These are phyloP conservation scores for Phania funesta DNA, from an alignment of 2,888 invertebrate genomes.

Conservation along the genomic window DNA sequence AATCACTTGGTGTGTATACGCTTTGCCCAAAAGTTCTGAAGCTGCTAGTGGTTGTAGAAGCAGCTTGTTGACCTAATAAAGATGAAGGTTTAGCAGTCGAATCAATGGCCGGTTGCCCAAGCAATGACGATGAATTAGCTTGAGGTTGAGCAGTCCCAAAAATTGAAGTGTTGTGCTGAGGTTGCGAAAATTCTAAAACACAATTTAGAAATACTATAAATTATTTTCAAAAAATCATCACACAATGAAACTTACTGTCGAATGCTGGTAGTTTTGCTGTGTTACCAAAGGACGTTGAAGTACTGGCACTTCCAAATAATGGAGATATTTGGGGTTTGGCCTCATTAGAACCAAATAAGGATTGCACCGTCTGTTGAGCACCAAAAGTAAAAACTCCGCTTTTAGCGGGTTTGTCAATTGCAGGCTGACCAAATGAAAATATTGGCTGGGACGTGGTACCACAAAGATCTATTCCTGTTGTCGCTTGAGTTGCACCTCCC, in stretches of 20 bases:
- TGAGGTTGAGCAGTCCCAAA: constrained; percentile 82
- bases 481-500: constrained; percentile 78
- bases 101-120: constrained; percentile 83
- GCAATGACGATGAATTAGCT: constrained; percentile 82
- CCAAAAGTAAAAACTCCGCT: no score
- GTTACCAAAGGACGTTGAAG: no score
- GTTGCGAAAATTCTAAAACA: constrained; percentile 74
- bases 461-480: constrained; percentile 77
- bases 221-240: no score
- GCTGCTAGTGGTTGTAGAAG: constrained; percentile 79
- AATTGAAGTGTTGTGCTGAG: constrained; percentile 82
- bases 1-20: background rate
- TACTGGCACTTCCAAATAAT: no score
- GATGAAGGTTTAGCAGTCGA: constrained; percentile 82
- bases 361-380: no score
- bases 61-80: constrained; percentile 82
- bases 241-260: constrained; percentile 77
- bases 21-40: constrained; percentile 82
- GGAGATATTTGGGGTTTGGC: no score
- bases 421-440: no score
- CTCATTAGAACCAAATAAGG: no score
- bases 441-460: no score
- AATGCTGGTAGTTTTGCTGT: constrained; percentile 76
- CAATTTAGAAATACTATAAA: background rate
- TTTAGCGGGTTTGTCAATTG: no score